Evolutionary conservation across 2,888 invertebrate genomes (phyloP).

Genomic region (Achlya flavicornis): DNA sequence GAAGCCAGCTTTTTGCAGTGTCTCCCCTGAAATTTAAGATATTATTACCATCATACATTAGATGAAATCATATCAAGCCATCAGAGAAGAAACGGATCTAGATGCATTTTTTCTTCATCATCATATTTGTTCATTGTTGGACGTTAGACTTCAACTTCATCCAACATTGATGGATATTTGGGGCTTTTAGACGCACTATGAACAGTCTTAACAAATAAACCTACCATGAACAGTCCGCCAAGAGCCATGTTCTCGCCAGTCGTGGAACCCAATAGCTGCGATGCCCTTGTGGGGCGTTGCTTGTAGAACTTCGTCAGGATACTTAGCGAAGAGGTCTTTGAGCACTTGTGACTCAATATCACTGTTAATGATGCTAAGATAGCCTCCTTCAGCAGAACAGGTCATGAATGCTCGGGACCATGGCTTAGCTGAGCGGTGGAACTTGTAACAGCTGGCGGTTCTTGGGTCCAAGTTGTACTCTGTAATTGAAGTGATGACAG

Average conservation of each 20-base stretch:
- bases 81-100: neutral
- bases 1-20: conserved; percentile 25
- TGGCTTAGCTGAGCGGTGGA: conserved; percentile 25
- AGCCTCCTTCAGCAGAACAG: conserved; percentile 36
- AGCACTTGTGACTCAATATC: conserved; percentile 35
- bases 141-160: too few relatives aligned
- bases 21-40: conserved; percentile 17
- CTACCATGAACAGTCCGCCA: conserved; percentile 46
- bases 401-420: conserved; percentile 34
- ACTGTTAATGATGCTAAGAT: conserved; percentile 39
- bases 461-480: conserved; percentile 29
- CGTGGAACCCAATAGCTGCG: conserved; percentile 39
- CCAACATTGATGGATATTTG: neutral
- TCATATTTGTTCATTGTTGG: too few relatives aligned
- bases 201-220: neutral
- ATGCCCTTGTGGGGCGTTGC: conserved; percentile 23
- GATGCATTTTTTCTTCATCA: neutral
- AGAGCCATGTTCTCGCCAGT: conserved; percentile 33
- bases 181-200: too few relatives aligned
- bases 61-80: neutral
- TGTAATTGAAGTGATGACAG: conserved; percentile 15
- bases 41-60: neutral
- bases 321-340: conserved; percentile 29
- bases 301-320: conserved; percentile 14
- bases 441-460: conserved; percentile 42